Evolutionary conservation across 2,797 vertebrate genomes (phyloP).

Genomic region (Spatula clypeata): DNA sequence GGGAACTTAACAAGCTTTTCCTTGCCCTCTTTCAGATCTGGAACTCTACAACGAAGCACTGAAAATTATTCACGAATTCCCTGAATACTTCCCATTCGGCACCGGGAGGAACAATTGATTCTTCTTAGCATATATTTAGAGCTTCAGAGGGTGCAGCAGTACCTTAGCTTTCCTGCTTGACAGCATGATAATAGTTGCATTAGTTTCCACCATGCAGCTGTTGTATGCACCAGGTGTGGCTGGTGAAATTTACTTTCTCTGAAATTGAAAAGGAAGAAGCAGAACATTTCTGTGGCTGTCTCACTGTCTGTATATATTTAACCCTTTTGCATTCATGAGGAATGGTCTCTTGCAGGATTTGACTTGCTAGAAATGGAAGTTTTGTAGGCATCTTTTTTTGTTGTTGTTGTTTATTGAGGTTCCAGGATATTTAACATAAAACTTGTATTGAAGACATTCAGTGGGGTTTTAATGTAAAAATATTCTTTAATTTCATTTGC

Average conservation of each 20-base stretch:
- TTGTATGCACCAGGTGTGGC: background rate
- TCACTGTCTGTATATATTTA: background rate
- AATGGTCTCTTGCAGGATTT: background rate
- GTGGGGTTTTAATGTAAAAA: background rate
- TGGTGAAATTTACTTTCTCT: background rate
- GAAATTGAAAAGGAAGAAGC: background rate
- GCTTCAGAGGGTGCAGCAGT: background rate
- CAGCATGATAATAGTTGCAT: background rate
- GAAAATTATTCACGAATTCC: conserved; percentile 93
- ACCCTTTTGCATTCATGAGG: background rate
- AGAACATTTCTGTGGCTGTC: background rate
- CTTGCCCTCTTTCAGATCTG: conserved; percentile 86
- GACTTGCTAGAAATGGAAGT: background rate
- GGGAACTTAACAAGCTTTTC: background rate
- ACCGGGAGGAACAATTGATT: conserved; percentile 81
- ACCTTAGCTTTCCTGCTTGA: background rate
- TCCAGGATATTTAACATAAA: background rate
- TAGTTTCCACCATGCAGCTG: conserved; percentile 10
- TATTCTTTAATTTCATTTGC: background rate
- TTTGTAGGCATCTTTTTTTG: background rate
- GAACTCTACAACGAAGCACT: conserved; percentile 94
- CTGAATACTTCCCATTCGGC: conserved; percentile 91
- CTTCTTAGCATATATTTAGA: background rate
- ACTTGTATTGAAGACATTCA: background rate
- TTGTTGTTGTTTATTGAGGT: background rate